Percentiles rank a stretch among this genome's conserved stretches.
These are phyloP conservation scores for Sycophila texana DNA, from an alignment of 2,888 invertebrate species.

Conservation along the genomic window DNA sequence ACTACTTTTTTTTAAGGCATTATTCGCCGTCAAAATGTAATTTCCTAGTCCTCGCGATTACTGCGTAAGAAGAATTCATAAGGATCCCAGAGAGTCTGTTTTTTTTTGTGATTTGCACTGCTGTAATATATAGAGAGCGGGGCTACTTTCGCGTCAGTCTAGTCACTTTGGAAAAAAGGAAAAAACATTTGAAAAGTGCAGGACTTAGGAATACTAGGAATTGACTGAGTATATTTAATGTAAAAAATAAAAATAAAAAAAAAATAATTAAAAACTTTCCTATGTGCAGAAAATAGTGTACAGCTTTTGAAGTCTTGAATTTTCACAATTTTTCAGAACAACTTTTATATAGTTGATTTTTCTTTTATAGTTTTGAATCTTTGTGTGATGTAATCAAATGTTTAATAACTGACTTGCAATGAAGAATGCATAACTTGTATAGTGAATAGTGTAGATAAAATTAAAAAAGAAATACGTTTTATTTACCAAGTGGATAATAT, in stretches of 20 bases:
- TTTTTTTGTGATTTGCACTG: conserved; percentile 20
- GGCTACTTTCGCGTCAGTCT: conserved; percentile 41
- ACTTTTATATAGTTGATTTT: conserved; percentile 15
- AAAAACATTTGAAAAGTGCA: conserved; percentile 27
- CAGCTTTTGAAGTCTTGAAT: conserved; percentile 25
- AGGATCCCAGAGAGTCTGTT: conserved; percentile 16
- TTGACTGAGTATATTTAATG: conserved; percentile 27
- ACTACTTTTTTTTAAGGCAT: conserved; percentile 7
- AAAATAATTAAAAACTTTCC: conserved; percentile 20
- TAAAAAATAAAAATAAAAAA: conserved; percentile 9
- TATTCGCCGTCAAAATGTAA: not conserved
- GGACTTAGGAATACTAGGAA: conserved; percentile 1
- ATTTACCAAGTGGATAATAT: conserved; percentile 11
- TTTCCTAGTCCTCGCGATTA: conserved; percentile 19
- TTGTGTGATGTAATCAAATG: conserved; percentile 11
- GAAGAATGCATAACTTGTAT: conserved; percentile 36
- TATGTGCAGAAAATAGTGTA: conserved; percentile 35
- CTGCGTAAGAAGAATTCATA: conserved; percentile 11
- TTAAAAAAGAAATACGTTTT: conserved; percentile 6
- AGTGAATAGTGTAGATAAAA: conserved; percentile 51
- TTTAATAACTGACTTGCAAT: conserved; percentile 12
- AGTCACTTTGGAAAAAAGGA: conserved; percentile 46
- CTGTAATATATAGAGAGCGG: conserved; percentile 51
- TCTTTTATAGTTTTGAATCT: conserved; percentile 3
- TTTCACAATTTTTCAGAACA: conserved; percentile 19